Evolutionary conservation across 1,140 invertebrate genomes (phyloP), one percentile per base, ranked within the genome.

Genomic region (Trichoplusia ni): DNA sequence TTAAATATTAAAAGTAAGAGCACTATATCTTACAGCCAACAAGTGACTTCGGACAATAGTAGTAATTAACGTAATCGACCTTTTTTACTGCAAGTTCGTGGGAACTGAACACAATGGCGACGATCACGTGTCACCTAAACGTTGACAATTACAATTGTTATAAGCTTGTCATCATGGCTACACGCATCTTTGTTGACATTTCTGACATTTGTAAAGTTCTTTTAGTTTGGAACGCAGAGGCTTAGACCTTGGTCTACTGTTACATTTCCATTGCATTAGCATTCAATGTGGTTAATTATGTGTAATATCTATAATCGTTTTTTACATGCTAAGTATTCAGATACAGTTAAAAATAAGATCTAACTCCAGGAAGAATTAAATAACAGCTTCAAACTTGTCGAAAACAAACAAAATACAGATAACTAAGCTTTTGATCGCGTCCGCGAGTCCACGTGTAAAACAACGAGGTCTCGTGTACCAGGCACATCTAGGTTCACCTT

Each of bases 401-500:
- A 2, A 37, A 37, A 37, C 35, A 11, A 16, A 37, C 8, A 9
- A 19, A 6, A 14, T 13, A 40, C 8, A 18, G 7, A 47, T 29
- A 46, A 47, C 27, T 29, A 13, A 13, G 27, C 44, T 29, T 51
- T 49, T 35, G 21, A 51, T 51, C 14, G 19, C 14, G 16, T 47
- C n/a, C 44, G 27, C 44, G 16, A n/a, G 27, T 47, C 44, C 54
- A 31, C 37, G 37, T 58, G 27, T 27, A 42, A 9, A 4, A 4
- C 9, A 46, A 46, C 65, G 69, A 72, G 67, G 67, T 64, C 56
- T 64, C 49, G 59, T 64, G 44, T 14, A 31, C 13, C 46, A 73
- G 58, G 46, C 68, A 59, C 44, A 68, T 70, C 62, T 66, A 65
- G 53, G 33, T 58, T 54, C 27, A 23, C 69, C 73, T 75, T 69